These are phyloP conservation scores for Sceloporus undulatus DNA, from an alignment of 2,113 vertebrate species.

Conservation along the genomic window DNA sequence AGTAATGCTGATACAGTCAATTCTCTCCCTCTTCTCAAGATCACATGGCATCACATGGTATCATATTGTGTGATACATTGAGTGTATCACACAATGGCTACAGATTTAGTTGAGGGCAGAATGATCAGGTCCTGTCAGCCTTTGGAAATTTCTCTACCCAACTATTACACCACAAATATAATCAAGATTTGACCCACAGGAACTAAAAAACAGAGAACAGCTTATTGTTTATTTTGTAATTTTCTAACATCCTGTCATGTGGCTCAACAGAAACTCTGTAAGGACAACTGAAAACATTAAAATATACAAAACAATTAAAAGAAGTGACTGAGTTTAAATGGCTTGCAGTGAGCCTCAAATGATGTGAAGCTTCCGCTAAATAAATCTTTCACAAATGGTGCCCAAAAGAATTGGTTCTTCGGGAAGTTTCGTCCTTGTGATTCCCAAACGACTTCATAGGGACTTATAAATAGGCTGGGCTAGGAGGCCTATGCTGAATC, in stretches of 20 bases:
- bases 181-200: constrained; percentile 18
- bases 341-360: neutral
- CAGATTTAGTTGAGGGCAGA: neutral
- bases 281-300: neutral
- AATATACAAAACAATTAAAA: neutral
- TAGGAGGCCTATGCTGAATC: constrained; percentile 16
- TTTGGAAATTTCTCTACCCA: neutral
- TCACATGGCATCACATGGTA: too few relatives aligned
- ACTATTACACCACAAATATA: neutral
- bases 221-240: constrained; percentile 2
- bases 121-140: neutral
- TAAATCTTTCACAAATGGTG: neutral
- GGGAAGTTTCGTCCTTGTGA: neutral
- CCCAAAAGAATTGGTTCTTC: neutral
- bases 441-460: constrained; percentile 26
- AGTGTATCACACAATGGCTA: too few relatives aligned
- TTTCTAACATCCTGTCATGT: neutral
- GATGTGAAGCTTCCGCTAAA: neutral
- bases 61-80: neutral
- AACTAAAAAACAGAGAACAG: constrained; percentile 42
- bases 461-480: constrained; percentile 32
- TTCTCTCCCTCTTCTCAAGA: neutral
- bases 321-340: constrained; percentile 13
- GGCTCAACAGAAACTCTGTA: neutral
- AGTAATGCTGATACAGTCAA: neutral